These are phyloP conservation scores for Gisinianus flammeolus DNA, from an alignment of 2,888 invertebrate genomes.

Conservation along the genomic window DNA sequence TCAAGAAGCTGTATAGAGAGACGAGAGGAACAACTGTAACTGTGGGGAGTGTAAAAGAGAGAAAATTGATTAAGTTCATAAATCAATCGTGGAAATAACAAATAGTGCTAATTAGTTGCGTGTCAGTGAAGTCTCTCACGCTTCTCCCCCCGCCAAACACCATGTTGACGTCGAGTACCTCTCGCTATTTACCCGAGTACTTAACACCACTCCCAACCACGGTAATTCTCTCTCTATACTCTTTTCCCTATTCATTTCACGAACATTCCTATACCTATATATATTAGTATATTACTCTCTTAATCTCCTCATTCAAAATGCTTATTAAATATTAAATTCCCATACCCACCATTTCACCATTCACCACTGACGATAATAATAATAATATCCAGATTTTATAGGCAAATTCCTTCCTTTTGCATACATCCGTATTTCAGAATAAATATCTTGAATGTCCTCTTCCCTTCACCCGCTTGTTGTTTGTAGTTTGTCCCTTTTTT, in stretches of 20 bases:
- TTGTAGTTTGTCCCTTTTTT: too few species aligned
- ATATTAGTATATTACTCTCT: too few species aligned
- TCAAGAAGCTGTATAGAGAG: constrained; percentile 15
- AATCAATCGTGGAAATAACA: constrained; percentile 44
- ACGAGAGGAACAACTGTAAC: neutral
- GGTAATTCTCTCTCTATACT: constrained; percentile 71
- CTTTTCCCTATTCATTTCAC: constrained; percentile 12
- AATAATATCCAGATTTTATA: too few species aligned
- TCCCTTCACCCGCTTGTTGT: too few species aligned
- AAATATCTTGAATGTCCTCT: too few species aligned
- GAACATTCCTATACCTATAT: too few species aligned
- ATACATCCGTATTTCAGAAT: too few species aligned
- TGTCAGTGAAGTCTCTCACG: constrained; percentile 15
- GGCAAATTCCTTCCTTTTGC: too few species aligned
- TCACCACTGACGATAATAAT: too few species aligned
- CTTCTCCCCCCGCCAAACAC: constrained; percentile 24
- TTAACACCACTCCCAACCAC: constrained; percentile 90
- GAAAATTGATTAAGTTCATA: constrained; percentile 45
- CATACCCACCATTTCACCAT: neutral
- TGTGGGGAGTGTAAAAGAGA: neutral
- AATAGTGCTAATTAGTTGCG: constrained; percentile 43
- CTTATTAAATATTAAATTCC: neutral
- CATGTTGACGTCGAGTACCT: constrained; percentile 61
- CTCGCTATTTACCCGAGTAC: constrained; percentile 95
- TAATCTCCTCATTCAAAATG: too few species aligned